Percentiles rank a stretch among this genome's conserved stretches.
phyloP scores from a whole-genome alignment of 2,888 invertebrate genomes.

The Smittia sp. region DNA sequence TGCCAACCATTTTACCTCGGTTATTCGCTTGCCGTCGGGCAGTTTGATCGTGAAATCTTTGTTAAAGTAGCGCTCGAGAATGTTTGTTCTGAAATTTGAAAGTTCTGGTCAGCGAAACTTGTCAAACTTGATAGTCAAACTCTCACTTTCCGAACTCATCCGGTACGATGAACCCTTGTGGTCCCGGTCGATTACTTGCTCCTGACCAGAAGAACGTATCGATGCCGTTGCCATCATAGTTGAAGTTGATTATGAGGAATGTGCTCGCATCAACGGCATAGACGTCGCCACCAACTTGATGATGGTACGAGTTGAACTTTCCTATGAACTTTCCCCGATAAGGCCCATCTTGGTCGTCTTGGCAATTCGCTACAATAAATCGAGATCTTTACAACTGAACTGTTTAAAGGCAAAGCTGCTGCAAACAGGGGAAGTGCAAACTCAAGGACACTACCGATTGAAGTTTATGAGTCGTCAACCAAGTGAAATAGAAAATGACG shows the following conservation, averaged over 20 bases:
- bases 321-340: conserved; percentile 79
- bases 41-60: conserved; percentile 77
- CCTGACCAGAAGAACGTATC: conserved; percentile 95
- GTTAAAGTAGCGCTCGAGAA: conserved; percentile 80
- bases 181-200: conserved; percentile 79
- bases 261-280: conserved; percentile 87
- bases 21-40: conserved; percentile 81
- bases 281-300: conserved; percentile 77
- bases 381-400: not conserved
- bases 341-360: conserved; percentile 67
- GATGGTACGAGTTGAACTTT: conserved; percentile 74
- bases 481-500: conserved; percentile 19
- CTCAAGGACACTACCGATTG: not conserved
- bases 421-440: not conserved
- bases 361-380: conserved; percentile 43
- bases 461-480: not conserved
- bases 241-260: conserved; percentile 74
- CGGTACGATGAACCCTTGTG: conserved; percentile 87
- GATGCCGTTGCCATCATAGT: conserved; percentile 85
- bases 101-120: not conserved
- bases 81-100: conserved; percentile 69
- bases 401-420: not conserved
- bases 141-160: conserved; percentile 80
- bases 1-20: conserved; percentile 85
- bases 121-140: not conserved